Evolutionary conservation across 2,888 invertebrate species (phyloP).

Genomic region (Balanococcus diminutus): DNA sequence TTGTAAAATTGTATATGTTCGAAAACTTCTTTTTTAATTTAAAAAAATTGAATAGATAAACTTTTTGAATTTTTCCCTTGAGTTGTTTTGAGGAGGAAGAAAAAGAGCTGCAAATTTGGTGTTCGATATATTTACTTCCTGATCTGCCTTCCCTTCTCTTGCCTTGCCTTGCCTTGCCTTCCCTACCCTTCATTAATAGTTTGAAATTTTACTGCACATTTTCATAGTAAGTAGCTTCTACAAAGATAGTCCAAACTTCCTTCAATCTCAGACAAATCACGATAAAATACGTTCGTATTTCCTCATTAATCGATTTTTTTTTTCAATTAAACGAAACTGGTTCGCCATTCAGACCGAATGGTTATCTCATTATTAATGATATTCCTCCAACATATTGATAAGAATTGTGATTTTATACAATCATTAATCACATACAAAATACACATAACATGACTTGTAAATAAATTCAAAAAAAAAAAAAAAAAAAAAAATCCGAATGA

Average conservation of each 20-base stretch:
- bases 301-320: constrained; percentile 9
- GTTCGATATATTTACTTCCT: no score
- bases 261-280: not conserved
- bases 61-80: no score
- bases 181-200: no score
- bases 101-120: no score
- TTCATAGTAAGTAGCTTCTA: not conserved
- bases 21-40: no score
- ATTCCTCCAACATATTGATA: not conserved
- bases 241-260: not conserved
- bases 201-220: no score
- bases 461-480: not conserved
- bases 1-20: no score
- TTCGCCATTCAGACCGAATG: not conserved
- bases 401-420: not conserved
- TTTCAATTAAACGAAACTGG: constrained; percentile 25
- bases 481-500: not conserved
- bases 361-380: constrained; percentile 28
- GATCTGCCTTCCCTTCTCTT: no score
- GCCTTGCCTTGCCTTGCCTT: no score
- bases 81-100: no score
- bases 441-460: constrained; percentile 17
- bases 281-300: not conserved
- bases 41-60: no score
- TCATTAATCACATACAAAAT: constrained; percentile 14